phyloP scores from a whole-genome alignment of 2,797 vertebrate genomes.

The Neopelma chrysocephalum region DNA sequence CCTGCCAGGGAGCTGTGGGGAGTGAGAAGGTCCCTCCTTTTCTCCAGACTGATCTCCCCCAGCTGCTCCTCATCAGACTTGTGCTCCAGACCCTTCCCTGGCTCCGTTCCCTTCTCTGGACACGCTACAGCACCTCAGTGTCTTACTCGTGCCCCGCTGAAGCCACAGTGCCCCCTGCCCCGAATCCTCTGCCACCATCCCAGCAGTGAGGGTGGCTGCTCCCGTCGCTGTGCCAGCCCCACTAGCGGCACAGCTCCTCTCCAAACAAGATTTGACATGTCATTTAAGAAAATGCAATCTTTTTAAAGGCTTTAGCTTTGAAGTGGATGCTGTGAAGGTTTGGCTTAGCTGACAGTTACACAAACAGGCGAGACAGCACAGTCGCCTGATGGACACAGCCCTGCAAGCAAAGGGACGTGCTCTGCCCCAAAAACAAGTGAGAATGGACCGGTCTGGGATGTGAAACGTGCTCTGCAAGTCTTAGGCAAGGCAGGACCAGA shows the following conservation, averaged over 20 bases:
- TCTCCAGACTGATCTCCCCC: neutral
- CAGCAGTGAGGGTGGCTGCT: neutral
- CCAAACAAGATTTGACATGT: neutral
- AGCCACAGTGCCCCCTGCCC: neutral
- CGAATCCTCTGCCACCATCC: neutral
- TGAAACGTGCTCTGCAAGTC: neutral
- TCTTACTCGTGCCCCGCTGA: neutral
- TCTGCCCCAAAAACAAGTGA: neutral
- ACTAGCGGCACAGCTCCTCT: neutral
- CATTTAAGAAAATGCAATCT: neutral
- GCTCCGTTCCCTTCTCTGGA: neutral
- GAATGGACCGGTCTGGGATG: neutral
- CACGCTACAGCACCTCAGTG: neutral
- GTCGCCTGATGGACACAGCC: fast-evolving
- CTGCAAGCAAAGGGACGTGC: neutral
- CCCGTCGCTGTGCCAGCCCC: fast-evolving
- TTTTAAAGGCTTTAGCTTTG: neutral
- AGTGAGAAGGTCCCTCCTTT: neutral
- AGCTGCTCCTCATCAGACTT: neutral
- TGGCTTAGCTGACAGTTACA: neutral
- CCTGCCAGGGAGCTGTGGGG: neutral
- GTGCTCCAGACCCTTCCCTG: neutral
- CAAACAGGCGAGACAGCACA: fast-evolving
- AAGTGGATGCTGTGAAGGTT: neutral
- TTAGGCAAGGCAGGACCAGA: neutral